A percentile compares a stretch with the other conserved stretches of the same genome.
phyloP scores from a whole-genome alignment of 2,113 vertebrate species.

The Halichoeres trimaculatus region DNA sequence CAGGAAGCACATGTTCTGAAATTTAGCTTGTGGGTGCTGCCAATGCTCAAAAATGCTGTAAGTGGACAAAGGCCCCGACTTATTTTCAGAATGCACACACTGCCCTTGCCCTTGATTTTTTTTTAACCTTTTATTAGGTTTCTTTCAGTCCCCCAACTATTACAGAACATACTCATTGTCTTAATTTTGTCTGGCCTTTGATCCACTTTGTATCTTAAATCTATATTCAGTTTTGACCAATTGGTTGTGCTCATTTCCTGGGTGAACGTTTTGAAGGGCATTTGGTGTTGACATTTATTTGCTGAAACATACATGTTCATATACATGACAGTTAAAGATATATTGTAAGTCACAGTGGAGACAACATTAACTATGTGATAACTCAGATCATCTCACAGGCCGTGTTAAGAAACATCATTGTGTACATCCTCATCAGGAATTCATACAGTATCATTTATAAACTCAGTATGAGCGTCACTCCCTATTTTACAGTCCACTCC shows the following conservation, averaged over 20 bases:
- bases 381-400: not conserved
- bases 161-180: no score
- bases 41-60: no score
- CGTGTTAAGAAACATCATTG: slow-evolving; percentile 1
- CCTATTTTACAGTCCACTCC: slow-evolving; percentile 76
- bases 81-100: no score
- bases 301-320: not conserved
- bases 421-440: slow-evolving; percentile 42
- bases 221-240: not conserved
- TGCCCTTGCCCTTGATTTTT: no score
- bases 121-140: no score
- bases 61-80: no score
- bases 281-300: not conserved
- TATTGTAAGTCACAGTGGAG: not conserved
- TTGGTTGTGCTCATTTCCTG: not conserved
- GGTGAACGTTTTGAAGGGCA: not conserved
- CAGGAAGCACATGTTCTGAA: no score
- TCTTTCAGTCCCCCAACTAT: no score
- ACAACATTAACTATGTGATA: not conserved
- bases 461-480: slow-evolving; percentile 49
- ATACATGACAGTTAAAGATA: not conserved
- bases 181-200: no score
- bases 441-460: slow-evolving; percentile 57
- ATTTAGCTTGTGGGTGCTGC: no score
- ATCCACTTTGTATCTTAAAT: not conserved